Conservation (phyloP, 2,113 vertebrate species). For the Poecile atricapillus region DNA sequence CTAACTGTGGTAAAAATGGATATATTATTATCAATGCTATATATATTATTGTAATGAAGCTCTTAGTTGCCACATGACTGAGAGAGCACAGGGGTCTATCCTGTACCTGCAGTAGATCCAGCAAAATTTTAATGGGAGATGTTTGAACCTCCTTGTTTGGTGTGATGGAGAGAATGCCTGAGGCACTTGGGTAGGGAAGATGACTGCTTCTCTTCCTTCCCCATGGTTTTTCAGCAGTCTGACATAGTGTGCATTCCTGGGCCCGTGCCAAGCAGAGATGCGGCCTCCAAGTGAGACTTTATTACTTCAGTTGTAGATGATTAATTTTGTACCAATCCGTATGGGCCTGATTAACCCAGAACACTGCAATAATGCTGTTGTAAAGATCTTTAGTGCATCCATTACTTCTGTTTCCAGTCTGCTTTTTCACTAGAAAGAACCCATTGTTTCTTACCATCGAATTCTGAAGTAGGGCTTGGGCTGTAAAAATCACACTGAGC, state of each 20-base stretch:
- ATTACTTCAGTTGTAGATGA: slow-evolving; percentile 34
- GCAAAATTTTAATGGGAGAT: not conserved
- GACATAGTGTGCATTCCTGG: slow-evolving; percentile 26
- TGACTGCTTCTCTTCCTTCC: slow-evolving; percentile 33
- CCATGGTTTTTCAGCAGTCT: not conserved
- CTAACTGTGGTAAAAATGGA: not conserved
- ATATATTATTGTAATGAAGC: slow-evolving; percentile 1
- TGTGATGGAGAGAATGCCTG: slow-evolving; percentile 9
- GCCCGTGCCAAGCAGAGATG: slow-evolving; percentile 15
- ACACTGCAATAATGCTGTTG: slow-evolving; percentile 10
- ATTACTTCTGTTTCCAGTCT: not conserved
- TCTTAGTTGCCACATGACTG: slow-evolving; percentile 1
- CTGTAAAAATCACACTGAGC: not conserved
- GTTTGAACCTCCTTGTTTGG: slow-evolving; percentile 10
- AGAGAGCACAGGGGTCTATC: not conserved
- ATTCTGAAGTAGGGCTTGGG: not conserved
- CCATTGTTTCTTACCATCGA: not conserved
- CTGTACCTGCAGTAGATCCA: slow-evolving; percentile 8
- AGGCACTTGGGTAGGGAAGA: slow-evolving; percentile 12
- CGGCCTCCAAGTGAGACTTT: slow-evolving; percentile 25
- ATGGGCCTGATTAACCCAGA: slow-evolving; percentile 24
- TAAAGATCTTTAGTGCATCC: slow-evolving; percentile 3
- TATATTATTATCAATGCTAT: not conserved
- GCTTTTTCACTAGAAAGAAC: not conserved
- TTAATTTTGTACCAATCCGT: slow-evolving; percentile 46